Conservation (phyloP, 2,888 invertebrate species). For the Linhomoeus sp. region DNA sequence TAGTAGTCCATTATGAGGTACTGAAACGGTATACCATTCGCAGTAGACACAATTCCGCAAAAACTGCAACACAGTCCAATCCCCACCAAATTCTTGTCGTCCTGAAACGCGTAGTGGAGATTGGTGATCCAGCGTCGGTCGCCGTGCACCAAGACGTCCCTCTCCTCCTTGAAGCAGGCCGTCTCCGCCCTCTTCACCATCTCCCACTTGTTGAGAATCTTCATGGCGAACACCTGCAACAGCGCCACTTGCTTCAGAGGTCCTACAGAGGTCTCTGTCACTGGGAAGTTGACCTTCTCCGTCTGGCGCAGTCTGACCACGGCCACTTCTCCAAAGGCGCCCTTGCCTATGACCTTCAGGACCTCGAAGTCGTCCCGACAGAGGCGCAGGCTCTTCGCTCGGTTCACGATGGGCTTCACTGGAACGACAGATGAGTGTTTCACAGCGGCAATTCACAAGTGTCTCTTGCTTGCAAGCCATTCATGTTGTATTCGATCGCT, state of each 20-base stretch:
- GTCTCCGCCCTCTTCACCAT: conserved; percentile 75
- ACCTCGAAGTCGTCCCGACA: conserved; percentile 83
- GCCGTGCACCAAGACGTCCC: conserved; percentile 90
- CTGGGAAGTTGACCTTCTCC: too few species aligned
- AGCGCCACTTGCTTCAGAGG: too few species aligned
- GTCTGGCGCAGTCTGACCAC: conserved; percentile 67
- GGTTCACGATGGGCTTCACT: conserved; percentile 62
- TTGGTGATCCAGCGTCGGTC: conserved; percentile 97
- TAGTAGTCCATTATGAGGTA: conserved; percentile 99
- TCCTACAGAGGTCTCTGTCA: too few species aligned
- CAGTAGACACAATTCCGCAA: too few species aligned
- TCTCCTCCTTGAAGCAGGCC: conserved; percentile 53
- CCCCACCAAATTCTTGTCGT: too few species aligned
- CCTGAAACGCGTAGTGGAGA: conserved; percentile 92
- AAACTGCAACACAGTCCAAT: too few species aligned
- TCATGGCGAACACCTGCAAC: conserved; percentile 61
- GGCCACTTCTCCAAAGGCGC: conserved; percentile 96
- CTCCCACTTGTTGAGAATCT: conserved; percentile 98
- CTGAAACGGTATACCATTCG: conserved; percentile 41
- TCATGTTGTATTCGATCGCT: too few species aligned
- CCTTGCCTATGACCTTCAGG: conserved; percentile 73
- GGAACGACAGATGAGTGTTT: too few species aligned
- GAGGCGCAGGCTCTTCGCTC: conserved; percentile 65
- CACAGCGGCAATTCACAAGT: too few species aligned
- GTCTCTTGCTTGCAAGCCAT: too few species aligned